phyloP scores from a whole-genome alignment of 2,888 invertebrate species.

The Gasteruption jaculator region DNA sequence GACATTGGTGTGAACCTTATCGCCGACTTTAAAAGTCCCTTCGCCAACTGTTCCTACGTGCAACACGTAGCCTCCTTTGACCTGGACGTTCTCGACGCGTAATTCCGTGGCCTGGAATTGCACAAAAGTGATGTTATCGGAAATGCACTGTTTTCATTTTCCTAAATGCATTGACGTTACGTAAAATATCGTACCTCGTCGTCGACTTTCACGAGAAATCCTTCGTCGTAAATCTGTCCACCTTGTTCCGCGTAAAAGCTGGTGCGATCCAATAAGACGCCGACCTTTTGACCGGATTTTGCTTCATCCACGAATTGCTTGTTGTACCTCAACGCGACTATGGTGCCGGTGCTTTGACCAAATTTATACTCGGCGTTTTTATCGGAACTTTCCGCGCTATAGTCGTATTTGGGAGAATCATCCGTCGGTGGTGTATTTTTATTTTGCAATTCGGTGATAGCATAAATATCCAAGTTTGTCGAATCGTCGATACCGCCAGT shows the following conservation, averaged over 20 bases:
- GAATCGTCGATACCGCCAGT: conserved; percentile 74
- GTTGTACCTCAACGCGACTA: conserved; percentile 75
- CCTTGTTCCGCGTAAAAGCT: conserved; percentile 99
- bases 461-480: conserved; percentile 90
- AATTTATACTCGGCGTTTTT: conserved; percentile 74
- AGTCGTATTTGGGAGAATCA: conserved; percentile 89
- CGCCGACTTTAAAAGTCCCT: conserved; percentile 79
- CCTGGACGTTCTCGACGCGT: conserved; percentile 87
- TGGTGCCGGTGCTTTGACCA: conserved; percentile 65
- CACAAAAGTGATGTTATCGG: conserved; percentile 11
- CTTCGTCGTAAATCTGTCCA: conserved; percentile 96
- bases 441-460: conserved; percentile 85
- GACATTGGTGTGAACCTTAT: conserved; percentile 74
- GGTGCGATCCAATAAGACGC: conserved; percentile 85
- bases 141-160: no score
- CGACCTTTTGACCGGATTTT: conserved; percentile 82
- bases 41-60: conserved; percentile 85
- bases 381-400: conserved; percentile 63
- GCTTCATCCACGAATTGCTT: conserved; percentile 85
- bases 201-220: conserved; percentile 76
- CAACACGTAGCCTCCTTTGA: conserved; percentile 92
- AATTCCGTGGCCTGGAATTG: conserved; percentile 70
- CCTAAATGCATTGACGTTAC: conserved; percentile 1
- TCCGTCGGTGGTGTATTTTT: conserved; percentile 75
- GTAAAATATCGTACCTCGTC: conserved; percentile 60